A percentile compares a stretch with the other conserved stretches of the same genome.
These are phyloP conservation scores for Rhea americana DNA, from an alignment of 2,113 vertebrate species.

Conservation along the genomic window DNA sequence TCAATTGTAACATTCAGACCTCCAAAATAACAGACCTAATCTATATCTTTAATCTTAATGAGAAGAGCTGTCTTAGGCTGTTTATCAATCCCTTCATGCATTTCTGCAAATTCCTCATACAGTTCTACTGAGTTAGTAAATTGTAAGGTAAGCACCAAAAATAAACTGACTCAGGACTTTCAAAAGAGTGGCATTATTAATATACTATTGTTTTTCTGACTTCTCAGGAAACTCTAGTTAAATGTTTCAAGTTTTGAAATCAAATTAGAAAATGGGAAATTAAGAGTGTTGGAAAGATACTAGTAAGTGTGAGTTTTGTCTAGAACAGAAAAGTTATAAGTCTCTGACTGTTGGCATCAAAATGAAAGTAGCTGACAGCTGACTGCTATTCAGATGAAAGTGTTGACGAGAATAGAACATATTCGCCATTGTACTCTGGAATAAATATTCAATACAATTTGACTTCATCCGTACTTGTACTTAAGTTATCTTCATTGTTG, in stretches of 20 bases:
- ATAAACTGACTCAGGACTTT: not conserved
- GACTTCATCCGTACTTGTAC: not conserved
- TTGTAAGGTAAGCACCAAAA: constrained; percentile 27
- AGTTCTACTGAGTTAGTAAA: constrained; percentile 53
- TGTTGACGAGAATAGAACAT: not conserved
- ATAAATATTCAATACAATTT: not conserved
- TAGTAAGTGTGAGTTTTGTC: not conserved
- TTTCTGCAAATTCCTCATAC: constrained; percentile 45
- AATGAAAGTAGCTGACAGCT: not conserved
- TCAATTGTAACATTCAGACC: not conserved
- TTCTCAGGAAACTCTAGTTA: constrained; percentile 24
- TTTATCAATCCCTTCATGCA: not conserved
- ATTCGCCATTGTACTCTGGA: not conserved
- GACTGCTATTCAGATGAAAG: not conserved
- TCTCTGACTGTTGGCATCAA: not conserved
- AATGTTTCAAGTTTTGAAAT: constrained; percentile 59
- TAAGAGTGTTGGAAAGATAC: not conserved
- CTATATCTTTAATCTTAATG: constrained; percentile 2
- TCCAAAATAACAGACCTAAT: not conserved
- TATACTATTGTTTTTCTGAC: constrained; percentile 38
- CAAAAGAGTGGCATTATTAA: not conserved
- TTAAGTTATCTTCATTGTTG: not conserved
- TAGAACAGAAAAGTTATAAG: not conserved
- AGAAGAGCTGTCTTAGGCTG: constrained; percentile 15
- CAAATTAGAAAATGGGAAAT: constrained; percentile 1